Evolutionary conservation across 2,113 vertebrate species (phyloP).

Genomic region (Panthera tigris): DNA sequence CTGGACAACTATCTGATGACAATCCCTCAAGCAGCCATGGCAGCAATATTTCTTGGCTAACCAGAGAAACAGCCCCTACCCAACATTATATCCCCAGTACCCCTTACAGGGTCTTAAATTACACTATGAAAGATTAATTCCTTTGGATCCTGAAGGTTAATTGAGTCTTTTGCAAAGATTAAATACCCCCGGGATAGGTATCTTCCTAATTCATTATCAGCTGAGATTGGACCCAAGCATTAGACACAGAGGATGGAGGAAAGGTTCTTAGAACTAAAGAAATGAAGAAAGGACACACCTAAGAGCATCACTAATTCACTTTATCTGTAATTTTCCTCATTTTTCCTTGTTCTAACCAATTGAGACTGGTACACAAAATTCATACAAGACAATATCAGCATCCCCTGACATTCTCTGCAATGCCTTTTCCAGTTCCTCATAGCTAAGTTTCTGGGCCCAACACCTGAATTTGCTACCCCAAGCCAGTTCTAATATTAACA

Average conservation of each 20-base stretch:
- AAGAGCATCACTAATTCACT: background rate
- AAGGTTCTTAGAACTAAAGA: background rate
- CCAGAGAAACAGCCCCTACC: background rate
- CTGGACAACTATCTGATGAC: background rate
- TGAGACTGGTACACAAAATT: background rate
- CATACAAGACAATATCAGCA: background rate
- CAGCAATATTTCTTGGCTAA: background rate
- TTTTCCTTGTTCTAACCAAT: background rate
- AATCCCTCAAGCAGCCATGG: background rate
- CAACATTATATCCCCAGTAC: background rate
- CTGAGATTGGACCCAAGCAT: background rate
- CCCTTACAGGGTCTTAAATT: slow-evolving; percentile 47
- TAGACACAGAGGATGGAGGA: background rate
- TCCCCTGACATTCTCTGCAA: background rate
- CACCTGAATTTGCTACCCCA: background rate
- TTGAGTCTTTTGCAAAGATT: slow-evolving; percentile 64
- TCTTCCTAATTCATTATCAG: slow-evolving; percentile 56
- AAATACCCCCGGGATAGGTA: slow-evolving; percentile 22
- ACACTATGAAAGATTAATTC: slow-evolving; percentile 59
- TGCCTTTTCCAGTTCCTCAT: background rate
- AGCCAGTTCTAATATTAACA: background rate
- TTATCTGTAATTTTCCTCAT: background rate
- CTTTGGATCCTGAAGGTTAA: slow-evolving; percentile 50
- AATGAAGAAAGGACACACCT: background rate
- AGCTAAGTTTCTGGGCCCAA: background rate